Conservation (phyloP, 2,888 invertebrate genomes). For the Rhopalosiphum nymphaeae region DNA sequence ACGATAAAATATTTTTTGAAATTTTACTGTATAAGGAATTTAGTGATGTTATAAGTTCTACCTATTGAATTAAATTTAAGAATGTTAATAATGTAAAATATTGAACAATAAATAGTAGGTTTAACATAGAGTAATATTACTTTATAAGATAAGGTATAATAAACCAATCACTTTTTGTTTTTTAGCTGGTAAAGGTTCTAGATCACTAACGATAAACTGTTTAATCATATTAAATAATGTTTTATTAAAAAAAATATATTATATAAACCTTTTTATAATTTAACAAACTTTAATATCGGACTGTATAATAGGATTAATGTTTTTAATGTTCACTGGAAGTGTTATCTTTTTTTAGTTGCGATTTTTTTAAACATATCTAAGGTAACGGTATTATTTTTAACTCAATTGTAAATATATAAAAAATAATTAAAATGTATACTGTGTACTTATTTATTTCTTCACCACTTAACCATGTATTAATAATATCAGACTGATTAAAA, state of each 20-base stretch:
- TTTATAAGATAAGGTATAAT: too few relatives aligned
- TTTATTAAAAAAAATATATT: background rate
- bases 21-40: background rate
- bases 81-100: slow-evolving; percentile 8
- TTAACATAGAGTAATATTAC: background rate
- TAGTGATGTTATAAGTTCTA: background rate
- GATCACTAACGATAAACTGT: background rate
- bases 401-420: slow-evolving; percentile 1
- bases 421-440: background rate
- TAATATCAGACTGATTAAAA: background rate
- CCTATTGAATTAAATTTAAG: background rate
- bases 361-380: background rate
- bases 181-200: background rate
- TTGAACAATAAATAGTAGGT: background rate
- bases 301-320: background rate
- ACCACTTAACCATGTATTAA: background rate
- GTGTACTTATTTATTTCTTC: background rate
- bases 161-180: background rate
- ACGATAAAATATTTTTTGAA: slow-evolving; percentile 2
- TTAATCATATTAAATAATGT: background rate
- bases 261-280: background rate
- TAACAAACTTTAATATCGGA: background rate
- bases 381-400: slow-evolving; percentile 1
- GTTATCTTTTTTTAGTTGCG: background rate
- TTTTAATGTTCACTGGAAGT: background rate